Base-by-base conservation (phyloP, 2,888 invertebrate genomes). In the Eupithecia inturbata region DNA sequence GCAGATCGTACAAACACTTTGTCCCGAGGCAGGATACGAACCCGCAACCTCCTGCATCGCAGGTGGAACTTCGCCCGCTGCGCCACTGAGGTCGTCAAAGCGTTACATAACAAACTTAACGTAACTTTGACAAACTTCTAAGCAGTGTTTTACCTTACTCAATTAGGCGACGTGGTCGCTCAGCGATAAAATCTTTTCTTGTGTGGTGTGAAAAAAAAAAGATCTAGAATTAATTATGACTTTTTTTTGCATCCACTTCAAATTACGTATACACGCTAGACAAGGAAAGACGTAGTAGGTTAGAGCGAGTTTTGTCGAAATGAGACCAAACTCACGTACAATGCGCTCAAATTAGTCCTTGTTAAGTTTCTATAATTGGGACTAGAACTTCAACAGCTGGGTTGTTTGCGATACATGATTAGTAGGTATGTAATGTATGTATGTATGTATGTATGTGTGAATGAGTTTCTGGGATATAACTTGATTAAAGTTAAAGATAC, bases 331-430 rank as follows among this genome's bases (percentile, higher is more conserved):
- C 22, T 22, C 73, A 67, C 66, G 66, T 73, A 45, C 33, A 68
- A 19, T 22, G 57, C 26, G 66, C 45, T 70, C 64, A 36, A 68
- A 74, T 74, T 76, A 76, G 73, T 67, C 68, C 68, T 72, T 70
- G 57, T 49, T 72, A 72, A 72, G 72, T 75, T 72, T 72, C 70
- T 75, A 72, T 70, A 68, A 75, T 73, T 76, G 68, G 62, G 60
- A 68, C 72, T 70, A 64, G 28, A 68, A 73, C 69, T 71, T 69
- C 41, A n/a, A 67, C 49, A 64, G 39, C 60, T 68, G 60, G 66
- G 53, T 69, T 68, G 67, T 39, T 62, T 62, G 66, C 39, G 72
- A 53, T 63, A 60, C 57, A 57, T 68, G 19, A 68, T 53, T 63
- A n/a, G 4, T 4, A 31, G 2, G 5, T 45, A 45, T 45, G 45